phyloP scores from a whole-genome alignment of 2,797 vertebrate species.

The Tragopan temminckii region DNA sequence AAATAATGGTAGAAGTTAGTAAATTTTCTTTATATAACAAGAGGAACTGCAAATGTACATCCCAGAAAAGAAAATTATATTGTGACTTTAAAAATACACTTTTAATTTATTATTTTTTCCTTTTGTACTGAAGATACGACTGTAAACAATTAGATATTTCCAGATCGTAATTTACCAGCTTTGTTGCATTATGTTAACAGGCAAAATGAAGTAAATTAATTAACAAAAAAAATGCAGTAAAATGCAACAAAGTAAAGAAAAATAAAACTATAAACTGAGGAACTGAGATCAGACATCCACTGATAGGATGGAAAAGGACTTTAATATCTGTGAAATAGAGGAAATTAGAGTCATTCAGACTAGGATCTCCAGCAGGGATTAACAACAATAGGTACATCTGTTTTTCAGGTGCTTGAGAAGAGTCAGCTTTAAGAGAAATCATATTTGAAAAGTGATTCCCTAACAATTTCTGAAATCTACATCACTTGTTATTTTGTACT shows the following conservation, averaged over 20 bases:
- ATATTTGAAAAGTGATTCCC: neutral
- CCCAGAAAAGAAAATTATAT: constrained; percentile 41
- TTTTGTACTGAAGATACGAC: neutral
- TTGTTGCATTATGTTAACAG: neutral
- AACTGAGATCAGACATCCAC: neutral
- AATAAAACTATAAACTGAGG: neutral
- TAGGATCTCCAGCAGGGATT: neutral
- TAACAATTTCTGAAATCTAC: neutral
- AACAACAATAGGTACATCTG: neutral
- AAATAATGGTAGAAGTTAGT: constrained; percentile 25
- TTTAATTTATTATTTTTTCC: constrained; percentile 18
- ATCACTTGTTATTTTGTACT: neutral
- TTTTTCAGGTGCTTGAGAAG: neutral
- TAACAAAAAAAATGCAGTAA: neutral
- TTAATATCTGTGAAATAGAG: neutral
- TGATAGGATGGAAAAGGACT: neutral
- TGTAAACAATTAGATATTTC: constrained; percentile 26
- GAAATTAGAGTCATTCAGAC: neutral
- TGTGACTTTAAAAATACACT: neutral
- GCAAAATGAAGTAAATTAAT: neutral
- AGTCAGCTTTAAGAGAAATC: neutral
- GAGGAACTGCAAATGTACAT: constrained; percentile 24
- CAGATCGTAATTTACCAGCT: constrained; percentile 31
- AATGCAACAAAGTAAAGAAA: neutral
- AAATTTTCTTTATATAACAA: constrained; percentile 27